phyloP scores from a whole-genome alignment of 23 tunicate species.

The Ciona savignyi region DNA sequence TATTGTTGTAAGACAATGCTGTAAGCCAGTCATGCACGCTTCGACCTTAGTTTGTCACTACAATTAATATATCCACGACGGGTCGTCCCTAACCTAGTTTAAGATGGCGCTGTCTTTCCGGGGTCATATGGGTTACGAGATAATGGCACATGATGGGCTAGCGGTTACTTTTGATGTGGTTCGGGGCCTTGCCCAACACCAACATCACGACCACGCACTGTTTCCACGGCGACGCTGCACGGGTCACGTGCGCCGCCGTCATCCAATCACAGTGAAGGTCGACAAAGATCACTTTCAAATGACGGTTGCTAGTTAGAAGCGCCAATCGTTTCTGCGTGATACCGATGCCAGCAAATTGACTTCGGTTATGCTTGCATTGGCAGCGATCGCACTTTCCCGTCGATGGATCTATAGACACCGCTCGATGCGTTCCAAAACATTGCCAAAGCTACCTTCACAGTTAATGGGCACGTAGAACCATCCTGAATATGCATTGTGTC shows the following conservation, averaged over 20 bases:
- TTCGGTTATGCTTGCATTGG: not conserved
- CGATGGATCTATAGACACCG: not conserved
- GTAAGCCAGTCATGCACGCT: not conserved
- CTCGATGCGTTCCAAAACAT: not conserved
- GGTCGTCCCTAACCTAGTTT: not conserved
- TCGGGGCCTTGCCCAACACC: not conserved
- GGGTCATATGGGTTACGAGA: not conserved
- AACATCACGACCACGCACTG: not conserved
- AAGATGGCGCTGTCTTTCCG: not conserved
- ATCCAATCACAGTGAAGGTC: not conserved
- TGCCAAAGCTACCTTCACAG: not conserved
- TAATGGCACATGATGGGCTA: not conserved
- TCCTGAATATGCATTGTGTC: not conserved
- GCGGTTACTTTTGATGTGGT: not conserved
- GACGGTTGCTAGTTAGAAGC: too few species aligned
- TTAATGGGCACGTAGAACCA: not conserved
- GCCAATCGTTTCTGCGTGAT: not conserved
- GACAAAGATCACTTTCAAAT: not conserved
- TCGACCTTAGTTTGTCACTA: too few species aligned
- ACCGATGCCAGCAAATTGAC: not conserved
- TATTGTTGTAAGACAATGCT: not conserved
- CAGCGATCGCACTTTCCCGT: not conserved
- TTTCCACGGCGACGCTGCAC: not conserved
- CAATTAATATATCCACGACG: not conserved
- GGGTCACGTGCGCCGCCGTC: not conserved